These are phyloP conservation scores for Microplitis deprimator DNA, from an alignment of 2,888 invertebrate genomes.

Conservation along the genomic window DNA sequence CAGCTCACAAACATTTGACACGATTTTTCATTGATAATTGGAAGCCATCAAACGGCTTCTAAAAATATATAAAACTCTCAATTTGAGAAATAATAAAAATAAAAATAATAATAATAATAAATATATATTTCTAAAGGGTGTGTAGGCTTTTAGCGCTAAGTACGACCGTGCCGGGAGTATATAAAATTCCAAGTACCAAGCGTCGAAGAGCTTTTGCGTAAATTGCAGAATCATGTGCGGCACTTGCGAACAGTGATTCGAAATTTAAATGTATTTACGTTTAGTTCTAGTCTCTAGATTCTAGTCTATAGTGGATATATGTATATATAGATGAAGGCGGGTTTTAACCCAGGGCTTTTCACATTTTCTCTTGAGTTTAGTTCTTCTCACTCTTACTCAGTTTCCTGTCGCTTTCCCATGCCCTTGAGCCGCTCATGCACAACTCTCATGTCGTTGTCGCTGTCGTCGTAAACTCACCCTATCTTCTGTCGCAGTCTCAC, in stretches of 20 bases:
- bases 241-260: slow-evolving; percentile 19
- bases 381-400: neutral
- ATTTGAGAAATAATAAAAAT: neutral
- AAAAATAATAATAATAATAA: neutral
- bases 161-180: neutral
- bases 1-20: neutral
- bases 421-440: slow-evolving; percentile 30
- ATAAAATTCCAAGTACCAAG: neutral
- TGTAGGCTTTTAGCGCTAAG: neutral
- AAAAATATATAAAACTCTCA: no score
- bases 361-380: neutral
- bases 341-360: neutral
- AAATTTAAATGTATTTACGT: slow-evolving; percentile 53
- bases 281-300: slow-evolving; percentile 37
- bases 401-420: slow-evolving; percentile 10
- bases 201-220: slow-evolving; percentile 25
- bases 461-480: slow-evolving; percentile 8
- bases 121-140: neutral
- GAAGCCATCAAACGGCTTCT: neutral
- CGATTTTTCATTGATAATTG: neutral
- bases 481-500: neutral
- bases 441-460: slow-evolving; percentile 32
- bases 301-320: neutral
- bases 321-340: neutral
- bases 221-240: slow-evolving; percentile 45